A percentile compares a stretch with the other conserved stretches of the same genome.
phyloP scores from a whole-genome alignment of 2,113 vertebrate species.

The Malurus elegans region DNA sequence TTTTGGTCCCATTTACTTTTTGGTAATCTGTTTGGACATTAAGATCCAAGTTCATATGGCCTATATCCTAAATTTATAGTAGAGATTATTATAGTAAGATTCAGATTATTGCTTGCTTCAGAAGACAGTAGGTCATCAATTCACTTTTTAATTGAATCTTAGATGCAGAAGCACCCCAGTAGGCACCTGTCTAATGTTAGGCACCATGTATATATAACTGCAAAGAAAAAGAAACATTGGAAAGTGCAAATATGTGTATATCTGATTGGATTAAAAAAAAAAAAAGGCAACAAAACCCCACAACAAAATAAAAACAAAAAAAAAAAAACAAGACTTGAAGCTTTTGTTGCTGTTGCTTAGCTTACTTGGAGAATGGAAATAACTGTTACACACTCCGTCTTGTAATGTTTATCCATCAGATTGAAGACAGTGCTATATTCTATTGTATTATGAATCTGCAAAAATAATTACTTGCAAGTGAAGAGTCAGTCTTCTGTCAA shows the following conservation, averaged over 20 bases:
- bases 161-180: background rate
- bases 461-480: background rate
- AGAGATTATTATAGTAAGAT: background rate
- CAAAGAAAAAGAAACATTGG: background rate
- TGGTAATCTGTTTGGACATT: background rate
- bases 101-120: background rate
- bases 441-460: background rate
- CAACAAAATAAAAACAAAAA: background rate
- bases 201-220: background rate
- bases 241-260: background rate
- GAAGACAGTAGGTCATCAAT: background rate
- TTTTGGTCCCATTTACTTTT: background rate
- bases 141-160: background rate
- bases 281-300: rapidly evolving
- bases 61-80: background rate
- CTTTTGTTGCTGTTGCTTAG: background rate
- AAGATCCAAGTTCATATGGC: background rate
- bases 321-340: background rate
- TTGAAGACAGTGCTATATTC: background rate
- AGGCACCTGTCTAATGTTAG: background rate
- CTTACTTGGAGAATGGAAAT: background rate
- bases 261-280: background rate
- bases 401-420: background rate
- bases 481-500: background rate
- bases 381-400: background rate